phyloP scores from a whole-genome alignment of 1,140 invertebrate genomes.

The Brachionus koreanus region DNA sequence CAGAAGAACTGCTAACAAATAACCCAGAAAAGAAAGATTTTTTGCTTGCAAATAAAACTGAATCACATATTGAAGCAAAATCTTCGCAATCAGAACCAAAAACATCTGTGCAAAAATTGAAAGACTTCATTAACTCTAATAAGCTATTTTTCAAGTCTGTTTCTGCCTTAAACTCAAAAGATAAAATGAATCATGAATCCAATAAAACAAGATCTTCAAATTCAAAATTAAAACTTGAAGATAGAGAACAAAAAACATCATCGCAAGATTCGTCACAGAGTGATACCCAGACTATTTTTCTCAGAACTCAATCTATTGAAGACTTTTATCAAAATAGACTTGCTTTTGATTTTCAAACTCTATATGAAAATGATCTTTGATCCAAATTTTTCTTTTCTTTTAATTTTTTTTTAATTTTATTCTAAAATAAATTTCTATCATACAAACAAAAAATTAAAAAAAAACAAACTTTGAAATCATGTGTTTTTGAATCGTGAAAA shows the following conservation, averaged over 20 bases:
- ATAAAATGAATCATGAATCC: background rate
- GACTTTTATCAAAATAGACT: constrained; percentile 32
- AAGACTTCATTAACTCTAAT: background rate
- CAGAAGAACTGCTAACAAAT: background rate
- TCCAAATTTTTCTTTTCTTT: too few relatives aligned
- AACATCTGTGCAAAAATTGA: background rate
- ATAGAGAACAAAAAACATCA: background rate
- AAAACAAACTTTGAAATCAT: too few relatives aligned
- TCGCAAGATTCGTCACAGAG: background rate
- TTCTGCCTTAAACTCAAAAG: background rate
- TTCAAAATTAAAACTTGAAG: background rate
- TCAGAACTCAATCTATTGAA: background rate
- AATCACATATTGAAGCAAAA: background rate
- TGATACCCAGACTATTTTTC: background rate
- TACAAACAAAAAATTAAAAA: too few relatives aligned
- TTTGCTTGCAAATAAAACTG: background rate
- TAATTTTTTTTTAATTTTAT: too few relatives aligned
- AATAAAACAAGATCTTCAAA: background rate
- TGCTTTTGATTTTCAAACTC: constrained; percentile 27
- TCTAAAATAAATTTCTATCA: too few relatives aligned
- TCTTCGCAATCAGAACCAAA: background rate
- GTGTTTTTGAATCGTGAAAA: too few relatives aligned
- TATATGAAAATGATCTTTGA: constrained; percentile 26
- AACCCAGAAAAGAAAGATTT: background rate
- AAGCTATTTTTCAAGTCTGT: background rate